Evolutionary conservation across 2,113 vertebrate genomes (phyloP).

Genomic region (Zeus faber): DNA sequence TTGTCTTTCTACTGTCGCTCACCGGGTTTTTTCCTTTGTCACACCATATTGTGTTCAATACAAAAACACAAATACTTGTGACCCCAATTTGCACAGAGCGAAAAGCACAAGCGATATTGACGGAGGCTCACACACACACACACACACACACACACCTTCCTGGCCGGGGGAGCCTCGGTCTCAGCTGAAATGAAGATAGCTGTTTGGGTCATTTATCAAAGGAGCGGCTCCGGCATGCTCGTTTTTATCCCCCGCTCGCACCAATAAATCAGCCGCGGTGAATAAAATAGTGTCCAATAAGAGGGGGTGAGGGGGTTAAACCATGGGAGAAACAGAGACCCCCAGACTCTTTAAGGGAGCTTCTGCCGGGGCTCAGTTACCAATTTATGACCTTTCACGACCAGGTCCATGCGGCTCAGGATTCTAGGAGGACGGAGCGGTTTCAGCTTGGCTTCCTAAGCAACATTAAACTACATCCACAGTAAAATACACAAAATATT

Average conservation of each 20-base stretch:
- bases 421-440: too few relatives aligned
- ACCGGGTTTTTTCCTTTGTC: neutral
- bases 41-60: slow-evolving; percentile 17
- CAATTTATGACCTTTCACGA: too few relatives aligned
- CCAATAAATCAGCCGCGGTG: slow-evolving; percentile 71
- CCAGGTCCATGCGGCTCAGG: too few relatives aligned
- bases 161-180: slow-evolving; percentile 37
- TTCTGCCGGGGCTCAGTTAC: slow-evolving; percentile 54
- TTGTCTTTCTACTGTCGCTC: neutral
- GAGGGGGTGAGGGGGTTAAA: slow-evolving; percentile 71
- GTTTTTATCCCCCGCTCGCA: slow-evolving; percentile 64
- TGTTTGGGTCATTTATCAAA: slow-evolving; percentile 61
- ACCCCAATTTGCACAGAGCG: slow-evolving; percentile 13
- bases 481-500: neutral
- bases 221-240: slow-evolving; percentile 50
- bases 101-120: neutral
- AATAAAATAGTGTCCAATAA: slow-evolving; percentile 67
- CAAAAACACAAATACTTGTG: neutral
- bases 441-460: too few relatives aligned
- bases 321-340: slow-evolving; percentile 57
- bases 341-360: slow-evolving; percentile 57
- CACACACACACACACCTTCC: slow-evolving; percentile 7
- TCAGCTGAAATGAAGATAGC: slow-evolving; percentile 56
- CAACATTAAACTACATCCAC: neutral
- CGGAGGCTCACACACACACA: slow-evolving; percentile 4